Percentiles rank a stretch among this genome's conserved stretches.
Evolutionary conservation across 2,888 invertebrate species (phyloP).

Genomic region (Argyresthia goedartella): DNA sequence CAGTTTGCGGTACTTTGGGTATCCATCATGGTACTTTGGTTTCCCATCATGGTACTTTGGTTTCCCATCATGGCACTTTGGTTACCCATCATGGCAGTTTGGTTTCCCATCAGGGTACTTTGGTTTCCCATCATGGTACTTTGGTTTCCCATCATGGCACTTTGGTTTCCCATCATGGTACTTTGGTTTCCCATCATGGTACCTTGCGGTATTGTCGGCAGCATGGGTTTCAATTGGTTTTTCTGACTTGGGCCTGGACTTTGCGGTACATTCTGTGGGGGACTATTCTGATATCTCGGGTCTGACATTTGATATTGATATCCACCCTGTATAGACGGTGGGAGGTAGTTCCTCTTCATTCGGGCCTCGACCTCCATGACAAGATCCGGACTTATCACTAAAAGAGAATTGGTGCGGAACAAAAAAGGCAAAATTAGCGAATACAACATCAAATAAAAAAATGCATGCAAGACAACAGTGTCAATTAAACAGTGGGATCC

Average conservation of each 20-base stretch:
- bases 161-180: neutral
- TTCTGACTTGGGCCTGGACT: conserved; percentile 23
- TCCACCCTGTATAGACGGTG: conserved; percentile 74
- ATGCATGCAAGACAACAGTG: no score
- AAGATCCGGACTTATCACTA: conserved; percentile 91
- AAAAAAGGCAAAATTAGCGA: conserved; percentile 21
- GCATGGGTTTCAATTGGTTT: conserved; percentile 32
- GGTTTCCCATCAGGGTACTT: no score
- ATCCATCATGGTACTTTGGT: no score
- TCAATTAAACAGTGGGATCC: no score
- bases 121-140: no score
- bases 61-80: no score
- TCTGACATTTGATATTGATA: conserved; percentile 31
- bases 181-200: conserved; percentile 20
- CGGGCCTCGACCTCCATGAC: conserved; percentile 91
- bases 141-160: neutral
- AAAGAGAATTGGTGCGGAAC: conserved; percentile 18
- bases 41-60: no score
- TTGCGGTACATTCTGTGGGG: conserved; percentile 26
- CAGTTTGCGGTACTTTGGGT: no score
- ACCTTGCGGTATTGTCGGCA: conserved; percentile 56
- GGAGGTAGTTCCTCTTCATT: conserved; percentile 86
- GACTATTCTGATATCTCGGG: conserved; percentile 25
- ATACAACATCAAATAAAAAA: conserved; percentile 10
- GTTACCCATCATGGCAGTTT: no score